Evolutionary conservation across 2,113 vertebrate species (phyloP).

Genomic region (Forbesichthys papilliferus): DNA sequence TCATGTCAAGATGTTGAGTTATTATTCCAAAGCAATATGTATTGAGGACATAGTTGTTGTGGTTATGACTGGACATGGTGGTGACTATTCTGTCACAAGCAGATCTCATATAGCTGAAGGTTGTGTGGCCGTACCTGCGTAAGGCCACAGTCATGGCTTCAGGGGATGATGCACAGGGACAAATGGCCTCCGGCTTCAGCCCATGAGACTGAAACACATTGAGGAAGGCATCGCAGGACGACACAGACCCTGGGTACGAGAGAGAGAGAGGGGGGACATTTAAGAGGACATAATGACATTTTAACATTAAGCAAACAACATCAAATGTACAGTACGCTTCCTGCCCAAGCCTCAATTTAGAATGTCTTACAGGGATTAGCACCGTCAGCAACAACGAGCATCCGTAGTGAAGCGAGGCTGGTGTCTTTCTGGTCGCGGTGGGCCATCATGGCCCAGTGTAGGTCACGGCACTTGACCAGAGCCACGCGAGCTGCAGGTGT

Average conservation of each 20-base stretch:
- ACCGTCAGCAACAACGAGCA: slow-evolving; percentile 96
- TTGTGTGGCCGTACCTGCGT: slow-evolving; percentile 82
- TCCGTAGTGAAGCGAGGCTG: slow-evolving; percentile 89
- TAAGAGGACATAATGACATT: background rate
- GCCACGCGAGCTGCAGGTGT: slow-evolving; percentile 83
- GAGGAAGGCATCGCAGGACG: slow-evolving; percentile 97
- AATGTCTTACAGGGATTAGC: slow-evolving; percentile 92
- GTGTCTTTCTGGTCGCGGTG: slow-evolving; percentile 94
- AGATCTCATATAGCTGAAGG: background rate
- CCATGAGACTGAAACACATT: slow-evolving; percentile 94
- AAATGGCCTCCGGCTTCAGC: slow-evolving; percentile 95
- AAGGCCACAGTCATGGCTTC: slow-evolving; percentile 97
- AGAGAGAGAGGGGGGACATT: background rate
- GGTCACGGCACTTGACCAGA: slow-evolving; percentile 94
- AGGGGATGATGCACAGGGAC: slow-evolving; percentile 94
- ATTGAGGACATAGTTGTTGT: too few relatives aligned
- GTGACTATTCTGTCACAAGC: too few relatives aligned
- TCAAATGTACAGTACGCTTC: background rate
- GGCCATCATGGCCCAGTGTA: slow-evolving; percentile 99
- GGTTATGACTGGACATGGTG: too few relatives aligned
- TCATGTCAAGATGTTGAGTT: too few relatives aligned
- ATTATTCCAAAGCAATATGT: too few relatives aligned
- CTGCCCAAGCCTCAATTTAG: background rate
- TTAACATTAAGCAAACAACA: background rate
- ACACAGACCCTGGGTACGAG: slow-evolving; percentile 88